Evolutionary conservation across 2,113 vertebrate species (phyloP), one percentile per base, ranked within the genome.

Genomic region (Tympanuchus pallidicinctus): DNA sequence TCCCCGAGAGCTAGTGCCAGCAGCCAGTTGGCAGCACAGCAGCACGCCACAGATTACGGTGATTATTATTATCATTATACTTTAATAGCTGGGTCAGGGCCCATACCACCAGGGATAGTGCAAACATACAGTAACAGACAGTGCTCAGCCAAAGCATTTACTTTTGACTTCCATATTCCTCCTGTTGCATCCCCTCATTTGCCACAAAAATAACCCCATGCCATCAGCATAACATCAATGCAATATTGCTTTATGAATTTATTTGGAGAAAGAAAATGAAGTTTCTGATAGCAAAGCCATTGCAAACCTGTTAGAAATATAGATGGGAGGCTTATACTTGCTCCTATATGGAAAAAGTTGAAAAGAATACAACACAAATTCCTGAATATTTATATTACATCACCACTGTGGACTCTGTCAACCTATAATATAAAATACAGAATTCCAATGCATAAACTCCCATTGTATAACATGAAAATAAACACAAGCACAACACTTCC

Each of bases 51-150:
- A 42, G 25, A 47, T 59, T 42, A 47, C 2, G 1, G 8, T 7
- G 15, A 42, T 61, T n/a, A 22, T 54, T 48, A 57, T 67, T 75
- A 72, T 78, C 22, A 48, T 54, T 45, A 25, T 2, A 8, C 17
- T 66, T 90, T 82, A 82, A 79, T 30, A 87, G 89, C 30, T 27
- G 74, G 70, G 83, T 86, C 73, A 65, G 80, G 38, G 38, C 70
- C 70, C 34, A 9, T 5, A 43, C 47, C 1, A 8, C 30, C 88
- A 36, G 61, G 8, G 13, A 48, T 5, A 57, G 61, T 19, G 34
- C 66, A 69, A 61, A 34, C 25, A 36, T 16, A n/a, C 0, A 88
- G 50, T 3, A 25, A 88, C 36, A 11, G 47, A n/a, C 52, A 84
- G 34, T 45, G 1, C 30, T 92, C 65, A 48, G 12, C 54, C 54